Base-by-base conservation (phyloP, 2,888 invertebrate genomes). In the Keiferia lycopersicella region DNA sequence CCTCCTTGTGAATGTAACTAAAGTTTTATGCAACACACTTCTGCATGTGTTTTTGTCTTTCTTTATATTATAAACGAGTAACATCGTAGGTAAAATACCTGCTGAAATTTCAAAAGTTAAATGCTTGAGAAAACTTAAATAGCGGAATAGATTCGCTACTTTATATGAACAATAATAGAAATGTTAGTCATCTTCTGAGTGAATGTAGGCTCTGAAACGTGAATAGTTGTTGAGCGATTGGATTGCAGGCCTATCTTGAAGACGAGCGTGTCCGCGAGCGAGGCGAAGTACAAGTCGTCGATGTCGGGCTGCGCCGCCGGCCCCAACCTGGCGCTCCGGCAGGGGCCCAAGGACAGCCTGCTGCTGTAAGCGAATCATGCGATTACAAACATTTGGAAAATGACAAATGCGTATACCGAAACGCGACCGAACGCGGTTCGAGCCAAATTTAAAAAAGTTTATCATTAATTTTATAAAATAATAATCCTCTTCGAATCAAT, bases 271-370 rank as follows among this genome's bases (percentile, higher is more conserved):
- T 88, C 86, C 62, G 84, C 82, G 14, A 83, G 88, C 67, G 93
- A 93, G 62, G 78, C 83, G 59, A 93, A 92, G 75, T 94, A 94
- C 77, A 93, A 93, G 77, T 95, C 95, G 0, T 85, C 90, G 57
- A 93, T 93, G 77, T 76, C 93, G 64, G 82, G 86, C 18, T 88
- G 91, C 67, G 92, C 94, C 6, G 81, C 84, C 62, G 98, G 98
- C 22, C 95, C 96, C 30, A 95, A 97, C 87, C 82, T 94, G 1
- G 85, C 92, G 53, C 87, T 95, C n/a, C 89, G 93, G n/a, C 95
- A 94, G 77, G 98, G 98, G 62, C 94, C 97, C 0, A 94, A 96
- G 79, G 96, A 96, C 75, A 93, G 94, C 73, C 84, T 96, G 30
- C 88, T 97, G 38, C 82, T 97, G 97, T 97, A 92, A 93, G 95